Evolutionary conservation across 92 coral and sea anemone genomes (phyloP), one percentile per base, ranked within the genome.

Genomic region (Anthopleura xanthogrammica): DNA sequence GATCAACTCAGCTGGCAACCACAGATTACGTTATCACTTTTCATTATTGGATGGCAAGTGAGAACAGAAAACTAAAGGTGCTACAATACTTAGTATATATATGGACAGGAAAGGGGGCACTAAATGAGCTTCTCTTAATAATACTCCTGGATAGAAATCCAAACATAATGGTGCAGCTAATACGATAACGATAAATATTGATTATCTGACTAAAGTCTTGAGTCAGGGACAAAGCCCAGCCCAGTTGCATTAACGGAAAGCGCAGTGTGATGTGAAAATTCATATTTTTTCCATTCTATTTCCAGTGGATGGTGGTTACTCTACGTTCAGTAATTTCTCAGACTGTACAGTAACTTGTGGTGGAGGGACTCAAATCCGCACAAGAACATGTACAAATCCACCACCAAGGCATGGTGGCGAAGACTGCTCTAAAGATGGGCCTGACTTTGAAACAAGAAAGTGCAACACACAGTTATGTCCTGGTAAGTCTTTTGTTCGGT

Each of bases 261-360:
- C 5, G 50, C 50, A 16, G 6, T 58, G 14, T 58, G n/a, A 58
- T 58, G 50, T 46, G 50, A 46, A 58, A 58, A 68, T 80, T 22
- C 20, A 55, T 46, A 41, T 40, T 3, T 62, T 29, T 16, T 7
- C 52, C 72, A 4, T 22, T 78, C 10, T 81, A 19, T 60, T 54
- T 85, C 39, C 72, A 95, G 98, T 93, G 80, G 98, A 95, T 79
- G 98, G 98, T 60, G 98, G 98, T 17, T 95, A 94, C 76, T 90
- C 95, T 13, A 84, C 93, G 60, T 95, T 92, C 86, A 92, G 93
- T 65, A 88, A 89, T 43, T 95, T 94, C 90, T 94, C 94, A 36
- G 92, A 89, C 82, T 95, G 98, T 81, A 94, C 98, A n/a, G 92
- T 90, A 66, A 95, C 98, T 3, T 95, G 98, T 65, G 94, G 96